These are phyloP conservation scores for Rhogogaster chlorosoma DNA, from an alignment of 2,888 invertebrate species.

Conservation along the genomic window DNA sequence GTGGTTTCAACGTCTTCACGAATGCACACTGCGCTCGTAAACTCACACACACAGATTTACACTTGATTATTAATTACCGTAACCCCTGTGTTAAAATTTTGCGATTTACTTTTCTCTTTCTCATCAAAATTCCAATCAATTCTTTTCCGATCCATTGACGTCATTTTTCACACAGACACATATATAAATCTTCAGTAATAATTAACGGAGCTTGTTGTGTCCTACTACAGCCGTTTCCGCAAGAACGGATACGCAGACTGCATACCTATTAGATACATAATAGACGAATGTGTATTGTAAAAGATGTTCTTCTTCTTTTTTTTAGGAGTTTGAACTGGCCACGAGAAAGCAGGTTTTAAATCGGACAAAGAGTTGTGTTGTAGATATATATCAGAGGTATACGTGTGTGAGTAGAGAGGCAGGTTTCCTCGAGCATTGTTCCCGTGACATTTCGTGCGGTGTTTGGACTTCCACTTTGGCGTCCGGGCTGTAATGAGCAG, in stretches of 20 bases:
- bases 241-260: background rate
- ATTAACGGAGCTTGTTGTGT: background rate
- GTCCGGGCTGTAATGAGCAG: background rate
- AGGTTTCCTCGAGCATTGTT: conserved; percentile 40
- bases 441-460: conserved; percentile 47
- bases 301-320: background rate
- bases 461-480: conserved; percentile 22
- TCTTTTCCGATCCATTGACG: too few relatives aligned
- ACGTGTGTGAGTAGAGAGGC: background rate
- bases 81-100: too few relatives aligned
- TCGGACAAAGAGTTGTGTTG: background rate
- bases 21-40: background rate
- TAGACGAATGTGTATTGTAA: background rate
- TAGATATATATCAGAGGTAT: background rate
- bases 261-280: background rate
- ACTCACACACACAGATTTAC: too few relatives aligned
- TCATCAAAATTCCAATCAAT: too few relatives aligned
- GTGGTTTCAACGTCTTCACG: background rate
- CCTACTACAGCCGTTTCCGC: background rate
- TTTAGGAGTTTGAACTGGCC: background rate
- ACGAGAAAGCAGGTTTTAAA: conserved; percentile 21
- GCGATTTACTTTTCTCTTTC: too few relatives aligned
- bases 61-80: too few relatives aligned
- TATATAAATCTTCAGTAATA: background rate
- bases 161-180: too few relatives aligned